A percentile compares a stretch with the other conserved stretches of the same genome.
Evolutionary conservation across 2,797 vertebrate genomes (phyloP).

Genomic region (Lerista edwardsae): DNA sequence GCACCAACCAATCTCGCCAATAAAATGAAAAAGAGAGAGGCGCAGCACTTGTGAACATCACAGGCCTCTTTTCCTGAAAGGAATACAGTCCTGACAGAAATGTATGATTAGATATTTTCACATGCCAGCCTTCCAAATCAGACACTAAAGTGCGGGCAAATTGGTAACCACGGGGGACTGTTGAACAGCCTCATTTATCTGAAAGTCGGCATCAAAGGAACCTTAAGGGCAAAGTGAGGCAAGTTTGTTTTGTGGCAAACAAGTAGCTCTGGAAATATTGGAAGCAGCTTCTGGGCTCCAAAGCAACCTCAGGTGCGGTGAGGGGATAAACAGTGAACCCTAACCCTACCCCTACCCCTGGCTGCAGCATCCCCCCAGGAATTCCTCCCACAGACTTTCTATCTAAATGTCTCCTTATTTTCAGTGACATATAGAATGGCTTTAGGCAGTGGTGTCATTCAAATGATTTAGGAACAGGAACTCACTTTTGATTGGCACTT

Average conservation of each 20-base stretch:
- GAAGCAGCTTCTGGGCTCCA: not conserved
- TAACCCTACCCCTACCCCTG: not conserved
- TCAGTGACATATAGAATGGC: not conserved
- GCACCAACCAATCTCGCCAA: not conserved
- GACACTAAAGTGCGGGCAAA: slow-evolving; percentile 11
- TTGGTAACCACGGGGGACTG: not conserved
- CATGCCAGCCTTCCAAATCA: not conserved
- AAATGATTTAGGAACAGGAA: no score
- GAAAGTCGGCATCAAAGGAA: not conserved
- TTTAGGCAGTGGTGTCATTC: no score
- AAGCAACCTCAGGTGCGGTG: not conserved
- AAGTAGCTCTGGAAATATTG: not conserved
- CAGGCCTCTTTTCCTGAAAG: not conserved
- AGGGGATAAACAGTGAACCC: not conserved
- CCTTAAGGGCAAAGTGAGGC: not conserved
- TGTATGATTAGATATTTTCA: slow-evolving; percentile 1
- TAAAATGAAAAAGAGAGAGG: not conserved
- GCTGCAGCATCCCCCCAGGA: not conserved
- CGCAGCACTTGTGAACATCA: slow-evolving; percentile 5
- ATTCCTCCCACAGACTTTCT: not conserved
- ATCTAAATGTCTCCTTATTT: no score
- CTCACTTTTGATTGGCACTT: no score
- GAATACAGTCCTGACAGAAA: not conserved
- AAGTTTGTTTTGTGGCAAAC: not conserved
- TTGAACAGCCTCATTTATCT: not conserved